A percentile compares a stretch with the other conserved stretches of the same genome.
These are phyloP conservation scores for Caenorhabditis sinica DNA, from an alignment of 2,888 invertebrate genomes.

Conservation along the genomic window DNA sequence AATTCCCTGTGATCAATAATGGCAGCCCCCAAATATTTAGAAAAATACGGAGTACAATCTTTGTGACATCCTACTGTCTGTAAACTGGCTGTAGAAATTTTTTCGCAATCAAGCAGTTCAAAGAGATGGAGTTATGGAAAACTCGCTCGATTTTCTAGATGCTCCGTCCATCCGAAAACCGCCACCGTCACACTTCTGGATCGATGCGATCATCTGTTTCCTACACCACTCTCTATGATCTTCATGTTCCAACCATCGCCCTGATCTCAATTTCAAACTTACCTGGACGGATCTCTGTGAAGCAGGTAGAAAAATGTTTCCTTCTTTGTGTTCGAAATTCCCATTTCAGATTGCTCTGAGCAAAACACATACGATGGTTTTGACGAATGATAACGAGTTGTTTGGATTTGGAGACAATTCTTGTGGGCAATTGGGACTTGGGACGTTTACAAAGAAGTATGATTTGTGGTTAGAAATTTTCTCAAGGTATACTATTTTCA, in stretches of 20 bases:
- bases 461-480: too few relatives aligned
- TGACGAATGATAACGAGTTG: slow-evolving; percentile 87
- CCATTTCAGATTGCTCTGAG: slow-evolving; percentile 86
- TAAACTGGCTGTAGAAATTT: too few relatives aligned
- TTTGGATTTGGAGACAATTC: slow-evolving; percentile 89
- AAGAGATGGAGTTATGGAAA: background rate
- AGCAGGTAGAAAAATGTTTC: slow-evolving; percentile 83
- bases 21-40: too few relatives aligned
- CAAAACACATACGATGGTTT: slow-evolving; percentile 86
- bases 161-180: slow-evolving; percentile 68
- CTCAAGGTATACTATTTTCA: background rate
- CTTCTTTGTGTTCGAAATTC: background rate
- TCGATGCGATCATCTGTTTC: slow-evolving; percentile 61
- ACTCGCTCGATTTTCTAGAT: slow-evolving; percentile 45
- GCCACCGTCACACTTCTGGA: slow-evolving; percentile 54
- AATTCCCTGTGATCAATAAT: too few relatives aligned
- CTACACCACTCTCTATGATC: slow-evolving; percentile 79
- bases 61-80: too few relatives aligned
- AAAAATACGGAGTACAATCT: too few relatives aligned
- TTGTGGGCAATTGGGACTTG: slow-evolving; percentile 88
- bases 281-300: slow-evolving; percentile 86
- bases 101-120: too few relatives aligned
- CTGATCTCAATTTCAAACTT: slow-evolving; percentile 82
- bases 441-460: slow-evolving; percentile 73
- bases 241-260: slow-evolving; percentile 75